A percentile compares a stretch with the other conserved stretches of the same genome.
phyloP scores from a whole-genome alignment of 2,797 vertebrate species.

The Eulemur coronatus region DNA sequence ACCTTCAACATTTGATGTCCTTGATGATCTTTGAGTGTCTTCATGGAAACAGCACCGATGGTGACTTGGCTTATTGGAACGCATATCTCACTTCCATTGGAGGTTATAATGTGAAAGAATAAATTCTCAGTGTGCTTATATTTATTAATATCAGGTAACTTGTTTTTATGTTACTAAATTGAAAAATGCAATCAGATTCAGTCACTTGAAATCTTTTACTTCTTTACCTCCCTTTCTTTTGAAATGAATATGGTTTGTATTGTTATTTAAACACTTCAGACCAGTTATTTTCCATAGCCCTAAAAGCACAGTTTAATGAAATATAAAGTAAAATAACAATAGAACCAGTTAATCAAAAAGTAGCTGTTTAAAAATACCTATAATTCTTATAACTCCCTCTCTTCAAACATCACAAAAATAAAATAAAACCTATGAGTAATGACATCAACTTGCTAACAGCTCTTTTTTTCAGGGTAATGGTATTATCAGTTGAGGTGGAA shows the following conservation, averaged over 20 bases:
- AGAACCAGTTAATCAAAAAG: not conserved
- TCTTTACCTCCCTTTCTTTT: constrained; percentile 4
- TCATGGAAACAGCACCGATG: not conserved
- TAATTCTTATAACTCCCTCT: not conserved
- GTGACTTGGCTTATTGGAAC: not conserved
- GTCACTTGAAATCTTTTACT: not conserved
- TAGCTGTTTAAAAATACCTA: not conserved
- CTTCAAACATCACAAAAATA: not conserved
- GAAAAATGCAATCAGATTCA: not conserved
- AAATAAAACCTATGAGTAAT: constrained; percentile 3
- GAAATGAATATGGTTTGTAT: not conserved
- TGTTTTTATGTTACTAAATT: not conserved
- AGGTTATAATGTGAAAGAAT: not conserved
- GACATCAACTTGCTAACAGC: not conserved
- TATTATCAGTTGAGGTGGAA: not conserved
- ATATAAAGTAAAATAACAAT: not conserved
- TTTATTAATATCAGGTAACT: not conserved
- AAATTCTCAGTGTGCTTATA: not conserved
- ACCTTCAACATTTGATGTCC: not conserved
- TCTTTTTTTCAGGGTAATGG: not conserved
- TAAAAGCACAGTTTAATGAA: not conserved
- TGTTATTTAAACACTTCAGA: not conserved
- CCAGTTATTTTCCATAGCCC: not conserved
- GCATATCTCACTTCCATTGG: not conserved
- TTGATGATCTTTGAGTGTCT: not conserved